Evolutionary conservation across 2,888 invertebrate genomes (phyloP).

Genomic region (Malthinus flaveolus): DNA sequence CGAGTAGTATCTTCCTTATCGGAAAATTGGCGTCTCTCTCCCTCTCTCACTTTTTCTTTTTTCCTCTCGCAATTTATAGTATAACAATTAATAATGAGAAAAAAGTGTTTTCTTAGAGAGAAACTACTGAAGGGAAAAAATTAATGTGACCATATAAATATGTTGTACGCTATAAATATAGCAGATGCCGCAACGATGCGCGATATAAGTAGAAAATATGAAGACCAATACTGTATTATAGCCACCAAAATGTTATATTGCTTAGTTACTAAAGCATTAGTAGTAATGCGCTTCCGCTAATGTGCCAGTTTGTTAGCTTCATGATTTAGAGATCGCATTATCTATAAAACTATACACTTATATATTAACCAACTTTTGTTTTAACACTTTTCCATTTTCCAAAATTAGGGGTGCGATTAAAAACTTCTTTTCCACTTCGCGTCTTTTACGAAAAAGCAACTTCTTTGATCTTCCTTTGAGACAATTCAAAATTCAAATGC

Average conservation of each 20-base stretch:
- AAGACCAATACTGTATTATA: conserved; percentile 48
- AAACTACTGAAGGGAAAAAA: conserved; percentile 38
- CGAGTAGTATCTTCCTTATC: neutral
- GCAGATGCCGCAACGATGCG: conserved; percentile 38
- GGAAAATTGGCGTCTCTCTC: conserved; percentile 1
- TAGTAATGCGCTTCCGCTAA: conserved; percentile 40
- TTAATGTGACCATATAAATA: conserved; percentile 48
- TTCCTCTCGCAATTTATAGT: neutral
- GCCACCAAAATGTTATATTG: conserved; percentile 39
- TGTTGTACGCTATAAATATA: conserved; percentile 47
- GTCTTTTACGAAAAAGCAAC: neutral
- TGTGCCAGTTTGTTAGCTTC: conserved; percentile 33
- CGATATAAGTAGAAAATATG: conserved; percentile 49
- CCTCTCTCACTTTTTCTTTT: neutral
- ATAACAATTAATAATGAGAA: conserved; percentile 17
- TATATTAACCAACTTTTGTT: conserved; percentile 17
- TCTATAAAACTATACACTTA: conserved; percentile 11
- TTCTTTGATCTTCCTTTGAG: conserved; percentile 13
- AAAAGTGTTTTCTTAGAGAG: conserved; percentile 17
- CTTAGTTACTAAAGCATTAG: conserved; percentile 41
- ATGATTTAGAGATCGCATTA: conserved; percentile 24
- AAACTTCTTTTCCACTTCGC: neutral
- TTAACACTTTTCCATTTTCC: neutral
- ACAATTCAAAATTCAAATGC: conserved; percentile 12
- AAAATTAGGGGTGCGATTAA: neutral